phyloP scores from a whole-genome alignment of 2,113 vertebrate genomes.

The Xiphophorus maculatus region DNA sequence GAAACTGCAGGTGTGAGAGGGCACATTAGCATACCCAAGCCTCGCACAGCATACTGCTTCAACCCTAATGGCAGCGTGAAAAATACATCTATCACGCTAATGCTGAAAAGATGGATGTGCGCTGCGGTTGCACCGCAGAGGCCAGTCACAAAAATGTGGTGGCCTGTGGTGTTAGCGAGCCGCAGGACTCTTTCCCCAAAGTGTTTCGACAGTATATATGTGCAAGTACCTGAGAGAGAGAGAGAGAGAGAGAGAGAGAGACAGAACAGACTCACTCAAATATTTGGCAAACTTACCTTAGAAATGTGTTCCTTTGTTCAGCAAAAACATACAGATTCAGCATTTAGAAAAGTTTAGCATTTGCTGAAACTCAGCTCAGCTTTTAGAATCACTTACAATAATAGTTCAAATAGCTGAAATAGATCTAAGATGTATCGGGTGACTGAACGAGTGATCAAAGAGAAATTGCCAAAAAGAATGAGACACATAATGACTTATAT shows the following conservation, averaged over 20 bases:
- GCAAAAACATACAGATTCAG: background rate
- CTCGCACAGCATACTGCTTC: constrained; percentile 60
- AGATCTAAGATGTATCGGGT: background rate
- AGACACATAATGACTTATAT: background rate
- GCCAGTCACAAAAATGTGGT: constrained; percentile 56
- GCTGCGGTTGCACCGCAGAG: constrained; percentile 64
- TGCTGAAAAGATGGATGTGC: constrained; percentile 72
- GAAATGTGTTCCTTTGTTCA: background rate
- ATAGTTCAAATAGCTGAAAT: background rate
- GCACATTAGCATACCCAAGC: constrained; percentile 77
- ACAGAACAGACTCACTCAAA: constrained; percentile 1
- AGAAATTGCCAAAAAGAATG: background rate
- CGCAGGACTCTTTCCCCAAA: constrained; percentile 35
- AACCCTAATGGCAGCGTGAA: constrained; percentile 72
- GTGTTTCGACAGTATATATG: constrained; percentile 32
- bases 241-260: background rate
- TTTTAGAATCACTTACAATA: background rate
- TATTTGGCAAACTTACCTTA: background rate
- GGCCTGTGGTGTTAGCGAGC: constrained; percentile 53
- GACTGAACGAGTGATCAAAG: background rate
- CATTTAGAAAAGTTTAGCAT: background rate
- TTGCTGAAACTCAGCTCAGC: background rate
- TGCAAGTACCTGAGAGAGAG: constrained; percentile 30
- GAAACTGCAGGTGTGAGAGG: constrained; percentile 80
- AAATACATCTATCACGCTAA: constrained; percentile 78